Conservation (phyloP, 1,140 invertebrate genomes). For the Ruditapes philippinarum region DNA sequence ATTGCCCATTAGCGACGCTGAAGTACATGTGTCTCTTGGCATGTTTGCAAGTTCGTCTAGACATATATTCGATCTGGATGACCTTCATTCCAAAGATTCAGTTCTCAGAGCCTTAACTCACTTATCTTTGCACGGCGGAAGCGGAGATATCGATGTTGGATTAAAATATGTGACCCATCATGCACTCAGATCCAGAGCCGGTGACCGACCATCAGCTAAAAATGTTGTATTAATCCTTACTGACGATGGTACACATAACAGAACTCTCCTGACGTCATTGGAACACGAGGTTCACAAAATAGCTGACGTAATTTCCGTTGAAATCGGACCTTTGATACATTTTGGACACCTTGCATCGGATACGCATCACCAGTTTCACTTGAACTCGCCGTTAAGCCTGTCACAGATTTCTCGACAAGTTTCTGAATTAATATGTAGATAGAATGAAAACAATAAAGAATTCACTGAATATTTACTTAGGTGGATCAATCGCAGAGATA, state of each 20-base stretch:
- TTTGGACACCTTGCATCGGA: background rate
- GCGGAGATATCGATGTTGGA: background rate
- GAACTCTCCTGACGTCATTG: background rate
- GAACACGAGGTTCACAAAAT: background rate
- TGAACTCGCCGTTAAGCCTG: background rate
- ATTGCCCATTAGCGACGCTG: background rate
- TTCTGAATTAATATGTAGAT: background rate
- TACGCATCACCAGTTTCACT: background rate
- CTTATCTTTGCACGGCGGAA: background rate
- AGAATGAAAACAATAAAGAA: too few relatives aligned
- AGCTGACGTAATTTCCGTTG: background rate
- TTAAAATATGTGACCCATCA: background rate
- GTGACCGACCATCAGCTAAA: background rate
- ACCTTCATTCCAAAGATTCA: background rate
- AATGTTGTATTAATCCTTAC: constrained; percentile 35
- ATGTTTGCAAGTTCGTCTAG: background rate
- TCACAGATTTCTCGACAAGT: background rate
- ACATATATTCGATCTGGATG: background rate
- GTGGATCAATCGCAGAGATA: too few relatives aligned
- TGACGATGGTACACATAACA: background rate
- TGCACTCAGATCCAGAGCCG: background rate
- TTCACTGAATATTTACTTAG: too few relatives aligned
- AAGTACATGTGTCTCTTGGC: background rate
- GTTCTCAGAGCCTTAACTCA: background rate
- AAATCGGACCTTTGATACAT: background rate